A percentile compares a stretch with the other conserved stretches of the same genome.
phyloP scores from a whole-genome alignment of 2,113 vertebrate species.

The Rhinolophus sinicus region DNA sequence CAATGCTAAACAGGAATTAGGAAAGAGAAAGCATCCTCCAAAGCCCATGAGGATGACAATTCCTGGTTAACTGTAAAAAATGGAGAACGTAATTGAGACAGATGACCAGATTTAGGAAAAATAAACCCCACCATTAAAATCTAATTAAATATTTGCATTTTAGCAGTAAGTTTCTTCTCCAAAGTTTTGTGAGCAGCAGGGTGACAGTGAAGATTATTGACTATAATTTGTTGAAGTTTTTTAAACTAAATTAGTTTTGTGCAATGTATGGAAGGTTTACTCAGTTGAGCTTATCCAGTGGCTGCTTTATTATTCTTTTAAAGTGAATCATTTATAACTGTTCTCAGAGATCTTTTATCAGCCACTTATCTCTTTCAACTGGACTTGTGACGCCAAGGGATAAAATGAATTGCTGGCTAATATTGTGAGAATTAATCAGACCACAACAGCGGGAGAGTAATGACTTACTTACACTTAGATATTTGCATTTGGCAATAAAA shows the following conservation, averaged over 20 bases:
- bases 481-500: constrained; percentile 84
- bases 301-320: constrained; percentile 85
- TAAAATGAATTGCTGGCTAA: constrained; percentile 87
- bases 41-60: constrained; percentile 69
- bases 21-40: constrained; percentile 49
- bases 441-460: constrained; percentile 86
- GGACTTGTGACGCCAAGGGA: constrained; percentile 86
- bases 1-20: constrained; percentile 66
- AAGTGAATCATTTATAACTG: constrained; percentile 88
- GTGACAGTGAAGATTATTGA: constrained; percentile 84
- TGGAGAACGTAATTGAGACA: constrained; percentile 78
- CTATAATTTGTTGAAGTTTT: constrained; percentile 82
- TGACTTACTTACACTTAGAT: constrained; percentile 83
- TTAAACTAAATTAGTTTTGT: constrained; percentile 82
- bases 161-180: constrained; percentile 81
- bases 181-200: constrained; percentile 81
- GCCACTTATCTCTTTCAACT: constrained; percentile 88
- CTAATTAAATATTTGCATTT: constrained; percentile 84
- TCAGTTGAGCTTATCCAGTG: constrained; percentile 62
- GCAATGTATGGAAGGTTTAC: constrained; percentile 77
- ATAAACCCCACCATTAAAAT: constrained; percentile 81
- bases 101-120: constrained; percentile 82
- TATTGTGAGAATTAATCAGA: constrained; percentile 90
- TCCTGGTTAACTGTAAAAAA: constrained; percentile 80
- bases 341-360: constrained; percentile 88